phyloP scores from a whole-genome alignment of 2,888 invertebrate species.

The Tromatobia lineatoria region DNA sequence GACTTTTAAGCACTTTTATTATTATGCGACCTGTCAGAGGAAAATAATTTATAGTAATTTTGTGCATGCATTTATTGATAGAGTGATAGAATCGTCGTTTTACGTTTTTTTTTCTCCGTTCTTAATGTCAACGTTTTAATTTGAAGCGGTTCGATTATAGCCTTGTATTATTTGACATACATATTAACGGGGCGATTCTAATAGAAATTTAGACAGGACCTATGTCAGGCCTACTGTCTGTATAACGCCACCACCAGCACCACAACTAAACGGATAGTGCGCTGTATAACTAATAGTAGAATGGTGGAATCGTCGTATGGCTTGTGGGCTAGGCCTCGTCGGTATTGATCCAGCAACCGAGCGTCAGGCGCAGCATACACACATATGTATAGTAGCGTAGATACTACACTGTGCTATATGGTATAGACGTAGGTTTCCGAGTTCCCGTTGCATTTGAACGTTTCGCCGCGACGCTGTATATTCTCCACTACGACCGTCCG shows the following conservation, averaged over 20 bases:
- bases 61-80: too few species aligned
- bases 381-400: not conserved
- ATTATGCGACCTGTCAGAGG: too few species aligned
- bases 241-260: conserved; percentile 16
- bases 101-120: too few species aligned
- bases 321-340: conserved; percentile 67
- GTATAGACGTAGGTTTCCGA: conserved; percentile 53
- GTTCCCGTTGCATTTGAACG: conserved; percentile 65
- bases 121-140: too few species aligned
- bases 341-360: conserved; percentile 69
- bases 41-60: too few species aligned
- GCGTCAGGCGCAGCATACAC: conserved; percentile 63
- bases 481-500: conserved; percentile 57
- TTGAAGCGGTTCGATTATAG: not conserved
- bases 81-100: too few species aligned
- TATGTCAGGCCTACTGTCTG: conserved; percentile 25
- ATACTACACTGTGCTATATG: conserved; percentile 25
- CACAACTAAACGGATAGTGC: conserved; percentile 22
- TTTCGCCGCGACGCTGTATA: conserved; percentile 41
- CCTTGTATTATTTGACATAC: not conserved
- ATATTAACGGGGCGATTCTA: not conserved
- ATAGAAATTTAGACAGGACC: conserved; percentile 4
- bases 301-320: conserved; percentile 56
- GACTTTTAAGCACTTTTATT: too few species aligned
- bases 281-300: conserved; percentile 56